Base-by-base conservation (phyloP, 2,113 vertebrate genomes). In the Pseudopipra pipra region DNA sequence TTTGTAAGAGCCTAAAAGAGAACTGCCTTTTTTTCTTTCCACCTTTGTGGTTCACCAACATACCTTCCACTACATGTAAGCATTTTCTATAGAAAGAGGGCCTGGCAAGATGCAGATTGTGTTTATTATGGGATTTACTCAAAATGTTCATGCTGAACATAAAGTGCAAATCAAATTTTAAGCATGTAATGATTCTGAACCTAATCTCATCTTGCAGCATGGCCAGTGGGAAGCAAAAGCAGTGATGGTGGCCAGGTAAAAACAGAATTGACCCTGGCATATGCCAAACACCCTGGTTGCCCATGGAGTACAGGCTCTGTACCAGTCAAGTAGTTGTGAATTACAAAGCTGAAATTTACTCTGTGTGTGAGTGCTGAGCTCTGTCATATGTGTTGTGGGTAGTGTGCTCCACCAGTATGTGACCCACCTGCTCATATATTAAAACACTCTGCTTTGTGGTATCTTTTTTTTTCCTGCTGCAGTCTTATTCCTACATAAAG, bases 291-390 rank as follows among this genome's bases (percentile, higher is more conserved):
- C 2, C 12, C 14, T 16, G n/a, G 7, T 54, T 0, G 1, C 31
- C 11, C 0, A 0, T 0, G 1, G 44, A 73, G 12, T 15, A 20
- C 63, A 44, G n/a, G 14, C 6, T 52, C 8, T 73, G 8, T 5
- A 4, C 39, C 25, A 51, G 33, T 5, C 16, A 43, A 78, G 30
- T 7, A 63, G 6, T 22, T 75, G n/a, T 67, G 41, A 55, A 11
- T 83, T 59, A 51, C 1, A 3, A 79, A 80, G 46, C 12, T 77
- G 55, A 71, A 84, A 84, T 84, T 80, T 41, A 62, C 5, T 22
- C 33, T 46, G 5, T 23, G 35, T 82, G 25, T 79, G 43, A 83
- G 46, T 12, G 25, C 12, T 51, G 82, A 90, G 25, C 11, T 61
- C 31, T 39, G 1, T 82, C 62, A 41, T n/a, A 47, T 12, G 20